Base-by-base conservation (phyloP, 2,888 invertebrate species). In the Trissolcus japonicus region DNA sequence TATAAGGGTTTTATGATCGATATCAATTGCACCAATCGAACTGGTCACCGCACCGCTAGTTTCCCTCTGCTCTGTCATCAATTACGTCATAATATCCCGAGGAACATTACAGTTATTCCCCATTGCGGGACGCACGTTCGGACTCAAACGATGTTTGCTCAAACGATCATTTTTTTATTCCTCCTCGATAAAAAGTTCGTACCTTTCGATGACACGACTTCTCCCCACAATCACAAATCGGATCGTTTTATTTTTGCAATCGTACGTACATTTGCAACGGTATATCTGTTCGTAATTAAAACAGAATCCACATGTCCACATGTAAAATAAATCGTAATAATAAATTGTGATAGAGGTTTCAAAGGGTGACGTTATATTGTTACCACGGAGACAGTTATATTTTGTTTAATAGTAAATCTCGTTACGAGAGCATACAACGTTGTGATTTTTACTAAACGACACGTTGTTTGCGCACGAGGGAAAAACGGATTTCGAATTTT, bases 21-120 rank as follows among this genome's bases (percentile, higher is more conserved):
- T 62, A 62, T 21, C 25, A 62, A 53, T 21, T 53, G 21, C 21
- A 13, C 6, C 21, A 62, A 41, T 41, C 25, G 41, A 21, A 53
- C 11, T 35, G 25, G 19, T 29, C 14, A 43, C 53, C 13, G 53
- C 40, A 53, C 16, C 19, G 48, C 60, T 13, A 29, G 14, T 16
- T 11, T 13, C 46, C 16, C 25, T 46, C 25, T 7, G 7, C 35
- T 35, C 35, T 35, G 13, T 48, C 35, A 60, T 60, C 60, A 60
- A 60, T 60, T 60, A 60, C 35, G 9, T 17, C 11, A 25, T 11
- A 59, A 59, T 46, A 46, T 59, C 46, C 46, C 17, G 19, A n/a
- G 6, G 59, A 41, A 41, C 25, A 46, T 46, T 13, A 14, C 46
- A 14, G 46, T 46, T 46, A 46, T 14, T 46, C 4, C 16, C 1